Conservation (phyloP, 2,113 vertebrate species). For the Eulemur rufifrons region DNA sequence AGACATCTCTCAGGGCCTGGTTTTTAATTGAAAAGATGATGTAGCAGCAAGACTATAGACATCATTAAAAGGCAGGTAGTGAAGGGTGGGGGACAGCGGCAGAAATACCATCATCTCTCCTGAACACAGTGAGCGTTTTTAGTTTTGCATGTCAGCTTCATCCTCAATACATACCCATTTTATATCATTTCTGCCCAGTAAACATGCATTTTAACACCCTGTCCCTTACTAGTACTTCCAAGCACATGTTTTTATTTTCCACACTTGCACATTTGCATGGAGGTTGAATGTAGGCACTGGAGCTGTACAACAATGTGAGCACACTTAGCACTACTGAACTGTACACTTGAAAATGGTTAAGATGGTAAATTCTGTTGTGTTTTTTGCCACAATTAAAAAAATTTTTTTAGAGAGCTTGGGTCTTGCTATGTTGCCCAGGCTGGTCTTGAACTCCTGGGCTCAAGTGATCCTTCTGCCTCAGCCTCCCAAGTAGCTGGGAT, state of each 20-base stretch:
- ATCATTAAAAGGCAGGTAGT: background rate
- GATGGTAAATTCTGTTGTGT: no score
- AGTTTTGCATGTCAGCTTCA: background rate
- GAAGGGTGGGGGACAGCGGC: no score
- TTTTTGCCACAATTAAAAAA: no score
- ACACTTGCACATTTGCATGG: no score
- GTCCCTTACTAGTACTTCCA: background rate
- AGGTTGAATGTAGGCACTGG: background rate
- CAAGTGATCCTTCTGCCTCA: no score
- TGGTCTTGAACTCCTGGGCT: no score
- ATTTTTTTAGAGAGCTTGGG: no score
- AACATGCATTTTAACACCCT: background rate
- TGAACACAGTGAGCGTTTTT: background rate
- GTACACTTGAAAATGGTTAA: background rate
- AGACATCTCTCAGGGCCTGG: no score
- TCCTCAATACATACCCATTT: no score
- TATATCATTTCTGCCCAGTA: background rate
- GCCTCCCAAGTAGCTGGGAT: no score
- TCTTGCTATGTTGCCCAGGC: no score
- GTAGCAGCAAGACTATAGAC: background rate
- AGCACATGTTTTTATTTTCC: background rate
- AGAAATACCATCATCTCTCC: background rate
- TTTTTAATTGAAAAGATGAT: background rate
- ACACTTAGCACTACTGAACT: no score
- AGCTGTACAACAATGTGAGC: background rate